Percentiles rank a stretch among this genome's conserved stretches.
These are phyloP conservation scores for Dicyrtoma fusca DNA, from an alignment of 2,888 invertebrate genomes.

Conservation along the genomic window DNA sequence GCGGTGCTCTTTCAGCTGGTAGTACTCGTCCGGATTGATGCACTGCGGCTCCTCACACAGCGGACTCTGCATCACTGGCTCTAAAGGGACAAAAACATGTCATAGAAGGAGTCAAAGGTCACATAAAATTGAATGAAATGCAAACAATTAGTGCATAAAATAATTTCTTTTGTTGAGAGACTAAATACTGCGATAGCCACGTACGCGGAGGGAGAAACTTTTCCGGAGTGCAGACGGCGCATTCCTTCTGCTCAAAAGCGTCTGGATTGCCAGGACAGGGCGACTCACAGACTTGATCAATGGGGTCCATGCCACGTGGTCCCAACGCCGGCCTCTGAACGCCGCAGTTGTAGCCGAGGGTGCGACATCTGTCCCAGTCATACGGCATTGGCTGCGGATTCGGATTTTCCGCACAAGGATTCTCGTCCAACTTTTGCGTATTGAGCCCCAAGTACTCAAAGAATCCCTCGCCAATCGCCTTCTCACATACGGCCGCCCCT, in stretches of 20 bases:
- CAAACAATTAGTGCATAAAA: too few relatives aligned
- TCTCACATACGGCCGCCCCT: slow-evolving; percentile 48
- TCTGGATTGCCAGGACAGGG: slow-evolving; percentile 56
- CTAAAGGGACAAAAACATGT: slow-evolving; percentile 34
- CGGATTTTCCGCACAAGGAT: slow-evolving; percentile 53
- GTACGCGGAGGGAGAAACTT: slow-evolving; percentile 46
- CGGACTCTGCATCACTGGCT: slow-evolving; percentile 50
- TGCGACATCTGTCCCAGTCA: slow-evolving; percentile 51
- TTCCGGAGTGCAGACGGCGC: slow-evolving; percentile 51
- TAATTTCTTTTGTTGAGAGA: neutral
- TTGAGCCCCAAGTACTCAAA: slow-evolving; percentile 48
- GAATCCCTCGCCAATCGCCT: slow-evolving; percentile 54
- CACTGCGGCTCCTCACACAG: slow-evolving; percentile 47
- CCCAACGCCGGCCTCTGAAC: slow-evolving; percentile 38
- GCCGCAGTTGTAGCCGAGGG: slow-evolving; percentile 52
- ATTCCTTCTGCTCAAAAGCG: slow-evolving; percentile 50
- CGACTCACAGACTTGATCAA: slow-evolving; percentile 48
- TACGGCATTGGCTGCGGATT: slow-evolving; percentile 47
- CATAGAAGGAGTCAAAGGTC: neutral
- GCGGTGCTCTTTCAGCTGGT: slow-evolving; percentile 48
- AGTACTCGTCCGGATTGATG: slow-evolving; percentile 48
- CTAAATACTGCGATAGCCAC: too few relatives aligned
- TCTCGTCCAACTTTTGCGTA: slow-evolving; percentile 17
- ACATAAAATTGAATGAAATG: too few relatives aligned
- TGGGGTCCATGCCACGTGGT: slow-evolving; percentile 43